Conservation (phyloP, 2,888 invertebrate species). For the Epinotia demarniana region DNA sequence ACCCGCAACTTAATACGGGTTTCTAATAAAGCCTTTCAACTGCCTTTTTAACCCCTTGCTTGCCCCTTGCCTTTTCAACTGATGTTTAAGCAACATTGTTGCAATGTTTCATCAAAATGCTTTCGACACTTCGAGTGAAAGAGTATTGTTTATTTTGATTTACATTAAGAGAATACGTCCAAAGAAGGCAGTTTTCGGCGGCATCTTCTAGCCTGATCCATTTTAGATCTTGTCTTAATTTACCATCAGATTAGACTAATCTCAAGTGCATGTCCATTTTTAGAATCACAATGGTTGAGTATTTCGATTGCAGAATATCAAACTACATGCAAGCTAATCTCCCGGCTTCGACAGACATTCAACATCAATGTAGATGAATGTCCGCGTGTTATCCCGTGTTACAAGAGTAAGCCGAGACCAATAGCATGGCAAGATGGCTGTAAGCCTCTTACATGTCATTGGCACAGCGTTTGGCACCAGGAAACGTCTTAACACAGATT, state of each 20-base stretch:
- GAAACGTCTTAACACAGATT: conserved; percentile 59
- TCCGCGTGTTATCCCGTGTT: conserved; percentile 17
- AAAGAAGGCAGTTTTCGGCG: background rate
- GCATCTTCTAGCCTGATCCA: background rate
- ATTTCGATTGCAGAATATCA: background rate
- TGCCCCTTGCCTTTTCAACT: background rate
- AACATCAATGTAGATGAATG: conserved; percentile 17
- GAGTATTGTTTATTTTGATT: background rate
- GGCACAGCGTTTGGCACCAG: conserved; percentile 54
- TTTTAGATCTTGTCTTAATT: too few species aligned
- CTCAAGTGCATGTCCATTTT: too few species aligned
- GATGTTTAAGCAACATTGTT: background rate
- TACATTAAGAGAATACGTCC: background rate
- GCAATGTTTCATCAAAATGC: background rate
- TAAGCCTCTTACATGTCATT: conserved; percentile 45
- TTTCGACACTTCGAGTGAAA: background rate
- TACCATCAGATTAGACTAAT: too few species aligned
- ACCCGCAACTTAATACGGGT: background rate
- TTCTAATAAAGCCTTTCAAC: background rate
- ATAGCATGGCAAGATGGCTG: conserved; percentile 8
- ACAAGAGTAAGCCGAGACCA: conserved; percentile 28
- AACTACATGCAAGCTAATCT: background rate
- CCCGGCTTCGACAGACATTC: background rate
- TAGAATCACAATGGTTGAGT: background rate
- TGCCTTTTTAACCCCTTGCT: too few species aligned